Evolutionary conservation across 2,888 invertebrate species (phyloP), one percentile per base, ranked within the genome.

Genomic region (Alloscopus bannaensis): DNA sequence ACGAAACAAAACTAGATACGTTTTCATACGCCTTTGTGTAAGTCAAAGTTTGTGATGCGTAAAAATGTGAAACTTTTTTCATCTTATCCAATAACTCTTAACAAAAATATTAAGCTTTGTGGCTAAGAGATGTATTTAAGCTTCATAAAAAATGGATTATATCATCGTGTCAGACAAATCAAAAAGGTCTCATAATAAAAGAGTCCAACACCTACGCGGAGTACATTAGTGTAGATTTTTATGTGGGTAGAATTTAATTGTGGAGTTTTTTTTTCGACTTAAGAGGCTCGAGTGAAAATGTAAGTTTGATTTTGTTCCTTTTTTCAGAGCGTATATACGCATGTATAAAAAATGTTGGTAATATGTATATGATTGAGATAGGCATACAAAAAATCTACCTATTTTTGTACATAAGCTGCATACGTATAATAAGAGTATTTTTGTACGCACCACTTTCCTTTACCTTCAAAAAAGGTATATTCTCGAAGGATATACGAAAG

Each of bases 41-140:
- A 36, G 36, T 36, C 36, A 8, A 13, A n/a, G 42, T 42, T 16
- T 57, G 57, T 71, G 70, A 71, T 62, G 78, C 78, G 78, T 78
- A 71, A 78, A 71, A 78, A 78, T 78, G 78, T 78, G 78, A 70
- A 78, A 78, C 29, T 78, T 57, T 64, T 78, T 64, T 47, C 65
- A 26, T 42, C 13, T 42, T 42, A 18, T n/a, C 42, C 36, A 77
- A 70, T 70, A 77, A 70, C 55, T 57, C 55, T 69, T 76, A n/a
- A n/a, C n/a, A n/a, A n/a, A n/a, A n/a, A n/a, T n/a, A n/a, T n/a
- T n/a, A n/a, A n/a, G n/a, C n/a, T n/a, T n/a, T n/a, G n/a, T n/a
- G n/a, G n/a, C n/a, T n/a, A n/a, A n/a, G n/a, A n/a, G n/a, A n/a
- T n/a, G n/a, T n/a, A n/a, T n/a, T n/a, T n/a, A n/a, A n/a, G n/a